Evolutionary conservation across 2,797 vertebrate species (phyloP).

Genomic region (Fistularia tabacaria): DNA sequence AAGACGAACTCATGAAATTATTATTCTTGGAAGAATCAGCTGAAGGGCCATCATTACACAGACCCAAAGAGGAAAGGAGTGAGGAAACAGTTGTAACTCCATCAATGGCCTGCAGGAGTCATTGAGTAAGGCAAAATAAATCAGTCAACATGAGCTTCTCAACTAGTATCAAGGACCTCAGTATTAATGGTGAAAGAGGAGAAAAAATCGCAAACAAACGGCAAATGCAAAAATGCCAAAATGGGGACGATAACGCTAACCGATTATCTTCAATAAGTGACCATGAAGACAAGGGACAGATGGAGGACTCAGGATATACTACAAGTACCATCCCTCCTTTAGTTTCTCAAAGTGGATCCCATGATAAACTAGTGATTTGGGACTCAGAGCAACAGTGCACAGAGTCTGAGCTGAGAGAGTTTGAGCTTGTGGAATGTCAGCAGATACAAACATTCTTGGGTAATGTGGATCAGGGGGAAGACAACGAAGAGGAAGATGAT

Average conservation of each 20-base stretch:
- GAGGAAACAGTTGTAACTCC: slow-evolving; percentile 23
- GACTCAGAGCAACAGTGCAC: slow-evolving; percentile 70
- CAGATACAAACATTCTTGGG: slow-evolving; percentile 71
- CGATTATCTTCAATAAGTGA: slow-evolving; percentile 65
- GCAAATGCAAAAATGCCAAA: slow-evolving; percentile 55
- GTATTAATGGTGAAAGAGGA: slow-evolving; percentile 69
- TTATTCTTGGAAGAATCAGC: slow-evolving; percentile 38
- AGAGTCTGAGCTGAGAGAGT: slow-evolving; percentile 68
- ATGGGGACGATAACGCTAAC: slow-evolving; percentile 90
- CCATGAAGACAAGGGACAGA: slow-evolving; percentile 32
- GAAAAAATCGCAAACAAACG: slow-evolving; percentile 82
- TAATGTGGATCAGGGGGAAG: slow-evolving; percentile 38
- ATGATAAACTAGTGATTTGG: slow-evolving; percentile 76
- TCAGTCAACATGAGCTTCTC: slow-evolving; percentile 68
- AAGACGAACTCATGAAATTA: slow-evolving; percentile 55
- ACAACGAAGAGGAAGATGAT: slow-evolving; percentile 50
- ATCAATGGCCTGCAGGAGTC: slow-evolving; percentile 65
- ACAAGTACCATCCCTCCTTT: slow-evolving; percentile 66
- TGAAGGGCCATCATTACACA: slow-evolving; percentile 22
- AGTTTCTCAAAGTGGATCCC: slow-evolving; percentile 73
- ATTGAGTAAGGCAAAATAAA: slow-evolving; percentile 43
- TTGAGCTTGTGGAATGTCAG: slow-evolving; percentile 70
- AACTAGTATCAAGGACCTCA: slow-evolving; percentile 60
- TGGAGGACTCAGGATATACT: slow-evolving; percentile 56
- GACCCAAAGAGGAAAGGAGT: slow-evolving; percentile 6